A percentile compares a stretch with the other conserved stretches of the same genome.
phyloP scores from a whole-genome alignment of 2,113 vertebrate species.

The Bufo bufo region DNA sequence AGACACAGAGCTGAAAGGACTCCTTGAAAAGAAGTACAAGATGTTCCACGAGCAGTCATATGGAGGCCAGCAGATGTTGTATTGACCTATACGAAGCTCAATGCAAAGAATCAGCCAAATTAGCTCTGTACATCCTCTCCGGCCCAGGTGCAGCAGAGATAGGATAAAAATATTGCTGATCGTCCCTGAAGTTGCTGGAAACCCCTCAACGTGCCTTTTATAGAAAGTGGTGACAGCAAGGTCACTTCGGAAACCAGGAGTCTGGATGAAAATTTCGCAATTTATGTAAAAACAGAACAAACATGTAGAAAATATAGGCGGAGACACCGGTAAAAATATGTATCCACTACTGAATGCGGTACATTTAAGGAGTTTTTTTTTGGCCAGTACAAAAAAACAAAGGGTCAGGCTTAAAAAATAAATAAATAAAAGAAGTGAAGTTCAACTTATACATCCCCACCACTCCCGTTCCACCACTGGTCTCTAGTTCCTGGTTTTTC shows the following conservation, averaged over 20 bases:
- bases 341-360: neutral
- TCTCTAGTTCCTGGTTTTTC: no score
- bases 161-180: conserved; percentile 55
- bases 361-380: no score
- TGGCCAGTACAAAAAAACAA: no score
- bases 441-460: no score
- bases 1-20: conserved; percentile 55
- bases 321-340: neutral
- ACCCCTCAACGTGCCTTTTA: conserved; percentile 21
- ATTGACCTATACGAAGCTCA: conserved; percentile 57
- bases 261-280: neutral
- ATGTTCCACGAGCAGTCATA: conserved; percentile 54
- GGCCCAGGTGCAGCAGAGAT: conserved; percentile 50
- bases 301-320: neutral
- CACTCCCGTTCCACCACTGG: no score
- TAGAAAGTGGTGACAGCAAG: conserved; percentile 27
- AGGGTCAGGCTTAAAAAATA: no score
- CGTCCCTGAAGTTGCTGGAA: conserved; percentile 51
- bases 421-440: no score
- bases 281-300: neutral
- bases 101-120: conserved; percentile 57
- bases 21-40: neutral
- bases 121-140: conserved; percentile 19
- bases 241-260: conserved; percentile 2
- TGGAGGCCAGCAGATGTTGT: conserved; percentile 64